Evolutionary conservation across 2,797 vertebrate genomes (phyloP).

Genomic region (Coregonus ussuriensis): DNA sequence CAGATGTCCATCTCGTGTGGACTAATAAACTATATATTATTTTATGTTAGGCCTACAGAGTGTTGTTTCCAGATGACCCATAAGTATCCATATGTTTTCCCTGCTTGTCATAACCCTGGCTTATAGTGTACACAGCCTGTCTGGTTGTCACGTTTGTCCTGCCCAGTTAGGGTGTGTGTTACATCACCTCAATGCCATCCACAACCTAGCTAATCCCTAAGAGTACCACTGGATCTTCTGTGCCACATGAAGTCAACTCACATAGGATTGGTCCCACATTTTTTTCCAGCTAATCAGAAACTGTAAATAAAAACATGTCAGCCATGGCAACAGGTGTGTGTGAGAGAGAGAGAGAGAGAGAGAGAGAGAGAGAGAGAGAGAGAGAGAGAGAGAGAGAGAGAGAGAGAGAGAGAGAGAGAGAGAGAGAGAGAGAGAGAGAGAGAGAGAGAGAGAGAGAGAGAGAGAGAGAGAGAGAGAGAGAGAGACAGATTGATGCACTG

Average conservation of each 20-base stretch:
- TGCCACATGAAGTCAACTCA: constrained; percentile 1
- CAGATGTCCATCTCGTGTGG: too few species aligned
- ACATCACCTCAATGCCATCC: not conserved
- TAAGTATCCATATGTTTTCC: not conserved
- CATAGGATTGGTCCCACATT: not conserved
- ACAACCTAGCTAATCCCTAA: not conserved
- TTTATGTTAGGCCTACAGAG: not conserved
- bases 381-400: too few species aligned
- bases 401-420: too few species aligned
- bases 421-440: too few species aligned
- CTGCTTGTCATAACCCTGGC: not conserved
- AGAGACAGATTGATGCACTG: constrained; percentile 11
- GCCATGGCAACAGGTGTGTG: not conserved
- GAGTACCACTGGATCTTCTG: not conserved
- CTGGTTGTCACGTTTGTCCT: not conserved
- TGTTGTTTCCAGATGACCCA: not conserved
- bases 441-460: too few species aligned
- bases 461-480: too few species aligned
- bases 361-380: too few species aligned
- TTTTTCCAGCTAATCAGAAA: constrained; percentile 8
- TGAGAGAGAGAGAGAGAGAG: constrained; percentile 17
- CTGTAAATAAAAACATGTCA: not conserved
- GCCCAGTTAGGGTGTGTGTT: not conserved
- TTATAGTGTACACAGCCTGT: not conserved
- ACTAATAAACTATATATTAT: too few species aligned